Conservation (phyloP, 2,888 invertebrate genomes). For the Lepetodrilus schrolli region DNA sequence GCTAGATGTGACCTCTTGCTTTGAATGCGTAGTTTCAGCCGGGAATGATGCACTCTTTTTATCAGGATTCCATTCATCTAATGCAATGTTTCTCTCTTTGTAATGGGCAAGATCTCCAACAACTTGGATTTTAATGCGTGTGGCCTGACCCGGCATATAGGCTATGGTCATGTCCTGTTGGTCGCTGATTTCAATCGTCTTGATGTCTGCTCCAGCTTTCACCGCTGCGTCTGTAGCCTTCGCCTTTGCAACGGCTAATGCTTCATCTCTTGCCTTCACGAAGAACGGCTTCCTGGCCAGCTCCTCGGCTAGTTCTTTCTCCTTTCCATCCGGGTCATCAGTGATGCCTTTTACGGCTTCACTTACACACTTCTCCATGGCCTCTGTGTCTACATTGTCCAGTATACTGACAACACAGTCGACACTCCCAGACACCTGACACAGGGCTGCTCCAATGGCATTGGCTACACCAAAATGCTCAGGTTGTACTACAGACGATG, state of each 20-base stretch:
- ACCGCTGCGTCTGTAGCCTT: constrained; percentile 50
- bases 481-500: constrained; percentile 50
- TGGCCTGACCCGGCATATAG: constrained; percentile 68
- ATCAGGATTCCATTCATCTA: constrained; percentile 28
- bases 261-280: constrained; percentile 48
- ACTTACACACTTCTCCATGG: constrained; percentile 31
- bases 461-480: constrained; percentile 67
- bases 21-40: constrained; percentile 16
- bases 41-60: not conserved
- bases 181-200: constrained; percentile 49
- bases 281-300: constrained; percentile 45
- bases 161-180: constrained; percentile 60
- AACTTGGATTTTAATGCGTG: constrained; percentile 63
- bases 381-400: constrained; percentile 43
- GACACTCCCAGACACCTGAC: constrained; percentile 63
- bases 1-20: constrained; percentile 43
- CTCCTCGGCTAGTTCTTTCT: constrained; percentile 34
- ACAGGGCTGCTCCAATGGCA: constrained; percentile 72
- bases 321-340: constrained; percentile 36
- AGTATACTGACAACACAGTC: constrained; percentile 59
- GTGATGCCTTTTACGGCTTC: constrained; percentile 29
- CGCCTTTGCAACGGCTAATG: constrained; percentile 41
- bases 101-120: constrained; percentile 57
- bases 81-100: not conserved
- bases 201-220: constrained; percentile 44